Evolutionary conservation across 2,797 vertebrate genomes (phyloP), one percentile per base, ranked within the genome.

Genomic region (Pangasius krempfi): DNA sequence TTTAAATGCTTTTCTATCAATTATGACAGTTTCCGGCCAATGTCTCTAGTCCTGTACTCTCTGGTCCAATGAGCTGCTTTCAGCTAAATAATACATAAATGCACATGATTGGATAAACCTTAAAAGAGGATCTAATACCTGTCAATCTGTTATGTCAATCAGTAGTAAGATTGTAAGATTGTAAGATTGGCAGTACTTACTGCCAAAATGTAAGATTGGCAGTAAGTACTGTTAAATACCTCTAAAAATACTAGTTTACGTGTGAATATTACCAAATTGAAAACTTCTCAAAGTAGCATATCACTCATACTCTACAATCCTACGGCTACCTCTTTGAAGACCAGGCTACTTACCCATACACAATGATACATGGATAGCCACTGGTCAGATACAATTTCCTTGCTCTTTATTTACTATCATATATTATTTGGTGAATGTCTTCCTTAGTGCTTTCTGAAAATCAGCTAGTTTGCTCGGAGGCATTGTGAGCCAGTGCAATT

Each of bases 401-500:
- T 54, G 60, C 64, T 70, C 40, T 75, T 88, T 86, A 89, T 86
- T 87, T 79, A 88, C 75, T 40, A 81, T 86, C 89, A 90, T 88
- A 68, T 60, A 86, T 90, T 72, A 88, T 66, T 89, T 89, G 81
- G 68, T 90, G 40, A 52, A 78, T 68, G 25, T n/a, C 37, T 82
- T 64, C 80, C 80, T 64, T 13, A 18, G 25, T 83, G 80, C 62
- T 37, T 70, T 85, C 76, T n/a, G 79, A 60, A 83, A 47, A 64
- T n/a, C 58, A 62, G 4, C 84, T 79, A 44, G 44, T 62, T 68
- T 8, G 68, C 89, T 86, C 8, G 8, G 9, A 82, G 86, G 76
- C 87, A 89, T 89, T 88, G 66, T 87, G 40, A 85, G 88, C 60
- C 86, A 84, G n/a, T 70, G 62, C n/a, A 88, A 85, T 90, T 90